Conservation (phyloP, 1,140 invertebrate species). For the Rhagoletis zephyria region DNA sequence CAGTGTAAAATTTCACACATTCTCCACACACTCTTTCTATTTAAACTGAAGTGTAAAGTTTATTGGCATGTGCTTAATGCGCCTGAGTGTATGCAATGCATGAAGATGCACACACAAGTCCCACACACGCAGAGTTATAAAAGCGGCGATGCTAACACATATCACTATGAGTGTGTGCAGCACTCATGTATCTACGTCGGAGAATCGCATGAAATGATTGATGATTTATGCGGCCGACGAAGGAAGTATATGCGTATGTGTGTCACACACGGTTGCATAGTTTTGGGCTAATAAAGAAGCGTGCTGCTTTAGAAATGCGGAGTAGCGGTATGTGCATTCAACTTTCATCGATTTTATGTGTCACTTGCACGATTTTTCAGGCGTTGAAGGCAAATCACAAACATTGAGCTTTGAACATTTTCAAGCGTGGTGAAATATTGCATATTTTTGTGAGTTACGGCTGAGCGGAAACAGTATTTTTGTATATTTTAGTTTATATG, state of each 20-base stretch:
- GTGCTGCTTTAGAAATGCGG: background rate
- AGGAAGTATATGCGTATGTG: background rate
- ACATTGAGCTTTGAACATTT: background rate
- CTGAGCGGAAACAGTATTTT: too few relatives aligned
- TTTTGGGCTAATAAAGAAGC: conserved; percentile 14
- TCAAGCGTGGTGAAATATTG: background rate
- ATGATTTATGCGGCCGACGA: background rate
- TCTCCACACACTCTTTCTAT: background rate
- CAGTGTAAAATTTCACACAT: conserved; percentile 12
- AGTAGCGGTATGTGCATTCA: background rate
- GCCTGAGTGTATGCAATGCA: background rate
- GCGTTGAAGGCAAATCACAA: background rate
- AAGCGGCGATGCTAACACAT: background rate
- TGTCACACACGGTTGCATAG: background rate
- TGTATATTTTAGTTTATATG: too few relatives aligned
- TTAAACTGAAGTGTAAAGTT: background rate
- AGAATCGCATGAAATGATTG: background rate
- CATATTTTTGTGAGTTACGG: background rate
- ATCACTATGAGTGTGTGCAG: too few relatives aligned
- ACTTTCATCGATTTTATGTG: background rate
- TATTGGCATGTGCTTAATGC: background rate
- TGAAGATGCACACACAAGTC: background rate
- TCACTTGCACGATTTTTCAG: background rate
- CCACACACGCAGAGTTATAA: background rate
- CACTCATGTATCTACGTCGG: too few relatives aligned